These are phyloP conservation scores for Camarhynchus parvulus DNA, from an alignment of 2,113 vertebrate genomes.

Conservation along the genomic window DNA sequence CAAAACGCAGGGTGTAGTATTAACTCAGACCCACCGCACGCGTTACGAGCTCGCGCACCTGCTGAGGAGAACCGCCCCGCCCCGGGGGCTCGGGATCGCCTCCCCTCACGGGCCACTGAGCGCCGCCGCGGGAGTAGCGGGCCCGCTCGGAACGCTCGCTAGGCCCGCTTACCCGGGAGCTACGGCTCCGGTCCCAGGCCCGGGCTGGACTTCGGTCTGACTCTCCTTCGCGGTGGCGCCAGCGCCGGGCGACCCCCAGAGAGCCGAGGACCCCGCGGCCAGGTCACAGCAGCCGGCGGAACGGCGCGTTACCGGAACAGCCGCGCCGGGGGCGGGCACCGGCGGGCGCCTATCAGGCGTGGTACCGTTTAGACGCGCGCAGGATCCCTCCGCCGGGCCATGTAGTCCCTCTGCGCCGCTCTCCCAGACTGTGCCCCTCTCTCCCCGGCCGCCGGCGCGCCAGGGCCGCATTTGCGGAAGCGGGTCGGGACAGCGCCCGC, in stretches of 20 bases:
- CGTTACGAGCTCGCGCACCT: not conserved
- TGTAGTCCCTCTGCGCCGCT: not conserved
- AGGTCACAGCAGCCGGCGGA: not conserved
- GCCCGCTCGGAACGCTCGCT: not conserved
- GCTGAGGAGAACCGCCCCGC: not conserved
- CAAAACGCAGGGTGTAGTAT: not conserved
- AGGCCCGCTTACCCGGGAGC: not conserved
- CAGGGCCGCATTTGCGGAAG: not conserved
- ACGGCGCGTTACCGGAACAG: not conserved
- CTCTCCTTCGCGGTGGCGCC: too few species aligned
- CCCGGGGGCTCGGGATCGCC: not conserved
- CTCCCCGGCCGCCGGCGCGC: accelerated
- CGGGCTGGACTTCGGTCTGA: not conserved
- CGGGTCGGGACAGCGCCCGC: not conserved
- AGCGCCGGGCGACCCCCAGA: not conserved
- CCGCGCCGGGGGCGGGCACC: not conserved
- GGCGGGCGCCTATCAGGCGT: not conserved
- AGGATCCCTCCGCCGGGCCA: not conserved
- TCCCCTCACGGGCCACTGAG: not conserved
- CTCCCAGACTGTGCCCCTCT: accelerated
- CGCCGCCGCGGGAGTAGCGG: not conserved
- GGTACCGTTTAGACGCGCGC: accelerated
- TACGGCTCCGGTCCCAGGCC: not conserved
- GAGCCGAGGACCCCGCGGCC: not conserved
- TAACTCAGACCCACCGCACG: not conserved